Evolutionary conservation across 2,797 vertebrate genomes (phyloP).

Genomic region (Limnodromus scolopaceus): DNA sequence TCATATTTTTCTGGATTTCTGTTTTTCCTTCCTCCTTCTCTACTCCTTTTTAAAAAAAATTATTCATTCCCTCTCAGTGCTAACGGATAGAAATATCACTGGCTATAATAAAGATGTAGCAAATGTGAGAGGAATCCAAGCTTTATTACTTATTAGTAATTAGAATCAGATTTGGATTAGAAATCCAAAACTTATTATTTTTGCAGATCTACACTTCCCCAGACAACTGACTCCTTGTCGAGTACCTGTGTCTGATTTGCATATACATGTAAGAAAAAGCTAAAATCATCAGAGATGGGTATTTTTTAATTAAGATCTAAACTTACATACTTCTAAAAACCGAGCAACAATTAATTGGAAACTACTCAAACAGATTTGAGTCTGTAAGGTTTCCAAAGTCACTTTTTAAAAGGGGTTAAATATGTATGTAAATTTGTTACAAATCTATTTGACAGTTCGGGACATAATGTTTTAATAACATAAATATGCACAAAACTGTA

Average conservation of each 20-base stretch:
- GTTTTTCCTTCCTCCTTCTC: not conserved
- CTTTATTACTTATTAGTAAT: not conserved
- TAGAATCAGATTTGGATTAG: no score
- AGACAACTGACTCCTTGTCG: not conserved
- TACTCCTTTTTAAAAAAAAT: not conserved
- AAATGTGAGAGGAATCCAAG: not conserved
- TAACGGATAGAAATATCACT: not conserved
- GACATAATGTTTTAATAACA: slow-evolving; percentile 16
- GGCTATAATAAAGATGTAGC: not conserved
- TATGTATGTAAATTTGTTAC: not conserved
- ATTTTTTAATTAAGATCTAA: not conserved
- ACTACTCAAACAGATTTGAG: not conserved
- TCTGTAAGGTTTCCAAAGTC: not conserved
- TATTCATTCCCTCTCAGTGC: accelerated
- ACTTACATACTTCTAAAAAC: not conserved
- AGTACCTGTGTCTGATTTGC: not conserved
- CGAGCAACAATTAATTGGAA: not conserved
- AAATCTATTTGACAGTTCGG: not conserved
- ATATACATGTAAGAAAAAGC: not conserved
- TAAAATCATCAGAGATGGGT: not conserved
- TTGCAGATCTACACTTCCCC: not conserved
- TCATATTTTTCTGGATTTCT: not conserved
- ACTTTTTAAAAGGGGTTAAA: not conserved
- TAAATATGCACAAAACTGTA: slow-evolving; percentile 1
- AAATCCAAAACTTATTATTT: not conserved